Conservation (phyloP, 1,140 invertebrate genomes). For the Euura saliciscinereae region DNA sequence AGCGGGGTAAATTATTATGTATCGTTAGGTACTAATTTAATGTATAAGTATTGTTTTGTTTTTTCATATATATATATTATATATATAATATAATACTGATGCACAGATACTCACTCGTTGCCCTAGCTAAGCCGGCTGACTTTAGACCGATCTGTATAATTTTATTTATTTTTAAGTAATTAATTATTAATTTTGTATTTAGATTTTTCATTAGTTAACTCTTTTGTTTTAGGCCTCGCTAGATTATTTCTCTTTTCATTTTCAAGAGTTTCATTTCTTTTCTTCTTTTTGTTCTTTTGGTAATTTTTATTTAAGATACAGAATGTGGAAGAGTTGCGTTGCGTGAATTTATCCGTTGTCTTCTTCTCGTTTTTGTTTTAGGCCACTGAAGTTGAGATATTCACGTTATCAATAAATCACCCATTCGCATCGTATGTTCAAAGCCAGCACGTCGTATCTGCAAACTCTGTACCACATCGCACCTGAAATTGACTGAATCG, state of each 20-base stretch:
- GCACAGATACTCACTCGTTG: conserved; percentile 39
- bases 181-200: background rate
- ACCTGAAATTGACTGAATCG: conserved; percentile 48
- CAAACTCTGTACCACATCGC: conserved; percentile 36
- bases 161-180: background rate
- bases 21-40: background rate
- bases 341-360: too few species aligned
- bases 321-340: too few species aligned
- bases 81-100: conserved; percentile 57
- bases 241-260: conserved; percentile 4
- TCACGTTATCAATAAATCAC: background rate
- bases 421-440: too few species aligned
- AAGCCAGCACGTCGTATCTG: too few species aligned
- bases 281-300: conserved; percentile 2
- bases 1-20: background rate
- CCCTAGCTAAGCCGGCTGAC: conserved; percentile 36
- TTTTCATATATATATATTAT: background rate
- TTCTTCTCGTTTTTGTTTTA: conserved; percentile 12
- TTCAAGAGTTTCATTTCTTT: conserved; percentile 15
- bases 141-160: conserved; percentile 1
- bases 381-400: background rate
- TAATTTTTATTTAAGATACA: too few species aligned
- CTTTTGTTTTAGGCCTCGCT: conserved; percentile 14
- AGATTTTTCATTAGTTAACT: conserved; percentile 2
- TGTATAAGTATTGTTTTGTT: background rate